A percentile compares a stretch with the other conserved stretches of the same genome.
phyloP scores from a whole-genome alignment of 2,113 vertebrate species.

The Bos indicus region DNA sequence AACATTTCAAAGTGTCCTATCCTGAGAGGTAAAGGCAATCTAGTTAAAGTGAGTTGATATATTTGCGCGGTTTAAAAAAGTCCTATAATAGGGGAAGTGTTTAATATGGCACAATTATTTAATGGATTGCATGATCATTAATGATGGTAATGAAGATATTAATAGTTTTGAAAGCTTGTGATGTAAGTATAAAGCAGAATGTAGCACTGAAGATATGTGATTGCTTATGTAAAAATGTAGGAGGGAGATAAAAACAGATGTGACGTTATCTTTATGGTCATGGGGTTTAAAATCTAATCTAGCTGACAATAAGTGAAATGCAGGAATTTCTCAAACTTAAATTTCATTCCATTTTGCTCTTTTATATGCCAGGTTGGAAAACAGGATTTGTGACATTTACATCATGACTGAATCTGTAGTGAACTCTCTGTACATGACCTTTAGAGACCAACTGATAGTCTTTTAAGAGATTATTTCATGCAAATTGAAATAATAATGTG shows the following conservation, averaged over 20 bases:
- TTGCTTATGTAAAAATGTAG: not conserved
- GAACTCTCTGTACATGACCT: not conserved
- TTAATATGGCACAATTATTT: not conserved
- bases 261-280: not conserved
- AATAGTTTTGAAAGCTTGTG: not conserved
- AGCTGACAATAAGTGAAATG: not conserved
- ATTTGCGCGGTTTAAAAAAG: not conserved
- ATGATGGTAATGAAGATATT: not conserved
- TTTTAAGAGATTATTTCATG: constrained; percentile 9
- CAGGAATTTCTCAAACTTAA: not conserved
- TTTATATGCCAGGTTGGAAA: not conserved
- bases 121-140: not conserved
- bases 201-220: not conserved
- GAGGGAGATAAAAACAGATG: not conserved
- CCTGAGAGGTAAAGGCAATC: not conserved
- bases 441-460: constrained; percentile 1
- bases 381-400: constrained; percentile 7
- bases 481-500: not conserved
- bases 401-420: not conserved
- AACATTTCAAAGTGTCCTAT: not conserved
- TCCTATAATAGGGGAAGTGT: not conserved
- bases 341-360: constrained; percentile 5
- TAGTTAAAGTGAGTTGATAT: not conserved
- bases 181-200: not conserved
- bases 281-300: not conserved